Percentiles rank a stretch among this genome's conserved stretches.
Conservation (phyloP, 2,888 invertebrate genomes). For the Prenolepis imparis region DNA sequence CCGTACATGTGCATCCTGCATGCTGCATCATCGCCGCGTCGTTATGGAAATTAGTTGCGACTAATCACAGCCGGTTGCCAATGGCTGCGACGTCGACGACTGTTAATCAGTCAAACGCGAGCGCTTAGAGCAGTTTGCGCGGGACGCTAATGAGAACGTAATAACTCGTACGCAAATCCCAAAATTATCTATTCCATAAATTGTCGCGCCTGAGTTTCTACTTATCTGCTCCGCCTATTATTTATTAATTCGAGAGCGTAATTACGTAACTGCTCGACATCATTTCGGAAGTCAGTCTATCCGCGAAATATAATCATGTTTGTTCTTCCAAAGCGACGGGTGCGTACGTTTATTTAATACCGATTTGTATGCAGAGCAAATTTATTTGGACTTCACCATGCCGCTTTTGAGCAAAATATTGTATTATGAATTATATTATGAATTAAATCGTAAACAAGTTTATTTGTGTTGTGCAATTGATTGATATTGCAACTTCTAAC, state of each 20-base stretch:
- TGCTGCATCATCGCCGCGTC: neutral
- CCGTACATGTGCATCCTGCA: neutral
- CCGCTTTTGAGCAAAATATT: slow-evolving; percentile 12
- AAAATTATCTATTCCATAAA: slow-evolving; percentile 56
- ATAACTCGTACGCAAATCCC: slow-evolving; percentile 42
- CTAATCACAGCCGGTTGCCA: slow-evolving; percentile 54
- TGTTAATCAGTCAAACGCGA: slow-evolving; percentile 53
- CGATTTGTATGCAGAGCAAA: neutral
- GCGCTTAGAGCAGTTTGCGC: slow-evolving; percentile 30
- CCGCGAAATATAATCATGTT: neutral
- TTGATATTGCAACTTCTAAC: slow-evolving; percentile 33
- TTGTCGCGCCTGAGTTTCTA: slow-evolving; percentile 16
- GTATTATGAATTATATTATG: neutral
- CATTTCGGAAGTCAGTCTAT: neutral
- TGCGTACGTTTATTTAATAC: neutral
- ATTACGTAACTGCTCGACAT: slow-evolving; percentile 10
- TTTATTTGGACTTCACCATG: slow-evolving; percentile 3
- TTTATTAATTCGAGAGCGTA: slow-evolving; percentile 20
- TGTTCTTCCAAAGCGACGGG: neutral
- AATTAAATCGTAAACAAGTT: slow-evolving; percentile 4
- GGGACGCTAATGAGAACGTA: slow-evolving; percentile 53
- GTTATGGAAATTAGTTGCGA: slow-evolving; percentile 60
- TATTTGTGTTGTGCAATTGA: slow-evolving; percentile 1
- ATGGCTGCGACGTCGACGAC: slow-evolving; percentile 52
- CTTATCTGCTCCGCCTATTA: slow-evolving; percentile 17